A percentile compares a stretch with the other conserved stretches of the same genome.
Evolutionary conservation across 2,888 invertebrate genomes (phyloP).

Genomic region (Amblyjoppa proteus): DNA sequence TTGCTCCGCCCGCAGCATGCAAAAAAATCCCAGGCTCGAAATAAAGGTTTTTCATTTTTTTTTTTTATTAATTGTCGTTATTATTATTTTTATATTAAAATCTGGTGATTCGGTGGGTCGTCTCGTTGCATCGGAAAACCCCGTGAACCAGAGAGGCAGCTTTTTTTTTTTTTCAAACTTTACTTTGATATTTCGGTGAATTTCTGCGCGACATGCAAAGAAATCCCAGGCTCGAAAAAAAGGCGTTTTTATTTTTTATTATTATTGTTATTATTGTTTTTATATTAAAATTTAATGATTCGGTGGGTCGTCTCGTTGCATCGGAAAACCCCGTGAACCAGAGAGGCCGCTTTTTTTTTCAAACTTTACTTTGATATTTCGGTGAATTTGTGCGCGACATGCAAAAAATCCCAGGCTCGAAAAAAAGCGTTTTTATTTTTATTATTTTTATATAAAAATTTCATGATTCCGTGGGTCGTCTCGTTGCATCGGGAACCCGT

Average conservation of each 20-base stretch:
- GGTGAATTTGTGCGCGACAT: neutral
- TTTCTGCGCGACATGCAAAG: constrained; percentile 8
- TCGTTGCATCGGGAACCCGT: neutral
- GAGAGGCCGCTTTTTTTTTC: neutral
- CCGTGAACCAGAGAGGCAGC: too few species aligned
- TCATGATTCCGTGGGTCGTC: constrained; percentile 3
- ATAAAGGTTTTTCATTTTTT: constrained; percentile 1
- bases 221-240: constrained; percentile 13
- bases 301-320: constrained; percentile 4
- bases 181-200: neutral
- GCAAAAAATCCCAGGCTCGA: constrained; percentile 21
- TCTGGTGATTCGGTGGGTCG: neutral
- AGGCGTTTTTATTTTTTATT: neutral
- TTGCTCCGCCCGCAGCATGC: constrained; percentile 17
- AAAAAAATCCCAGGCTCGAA: constrained; percentile 13
- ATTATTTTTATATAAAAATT: neutral
- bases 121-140: constrained; percentile 6
- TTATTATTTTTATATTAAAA: constrained; percentile 8
- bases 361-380: neutral
- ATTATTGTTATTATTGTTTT: constrained; percentile 11
- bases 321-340: neutral
- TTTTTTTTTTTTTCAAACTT: neutral
- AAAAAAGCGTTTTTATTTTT: constrained; percentile 8
- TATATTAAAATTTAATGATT: neutral
- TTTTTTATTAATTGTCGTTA: neutral